Evolutionary conservation across 2,113 vertebrate species (phyloP), one percentile per base, ranked within the genome.

Genomic region (Sorex fumeus): DNA sequence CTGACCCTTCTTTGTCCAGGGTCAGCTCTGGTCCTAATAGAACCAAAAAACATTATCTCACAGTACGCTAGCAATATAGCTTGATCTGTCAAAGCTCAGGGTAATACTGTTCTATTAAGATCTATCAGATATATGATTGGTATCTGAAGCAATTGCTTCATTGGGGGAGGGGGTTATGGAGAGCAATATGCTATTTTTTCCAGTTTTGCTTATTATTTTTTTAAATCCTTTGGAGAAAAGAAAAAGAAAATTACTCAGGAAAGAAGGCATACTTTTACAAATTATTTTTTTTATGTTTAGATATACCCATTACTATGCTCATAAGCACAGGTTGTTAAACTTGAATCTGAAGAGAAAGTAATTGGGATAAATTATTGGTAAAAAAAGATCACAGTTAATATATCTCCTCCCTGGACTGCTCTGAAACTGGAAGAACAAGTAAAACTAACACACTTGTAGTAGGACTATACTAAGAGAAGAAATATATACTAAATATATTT

Each of bases 231-330:
- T 40, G 18, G 11, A 43, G 71, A 60, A 45, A 60, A 30, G 64
- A 79, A 2, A 69, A 79, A 79, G 15, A 82, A 86, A 62, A 30
- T 47, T 30, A 93, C 27, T 92, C 6, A 66, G 19, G 7, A 95
- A 64, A 4, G 25, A 89, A 9, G 76, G 64, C 1, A 90, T 27
- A 53, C 2, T 40, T 57, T 47, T 83, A 36, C 11, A 85, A 8
- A 89, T 8, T 16, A 70, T 12, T 71, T 30, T 77, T 25, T 77
- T 81, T 72, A 32, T 78, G 18, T 83, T 77, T 92, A 45, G n/a
- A 18, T 77, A 11, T 23, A 47, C 67, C 12, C 67, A 47, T 45
- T 82, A 82, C 53, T 32, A 85, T 28, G 27, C 3, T 75, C 70
- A 70, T 4, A 74, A 11, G 30, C 40, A 43, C 50, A 77, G 30